Conservation (phyloP, 2,888 invertebrate genomes). For the Chymomyza caudatula region DNA sequence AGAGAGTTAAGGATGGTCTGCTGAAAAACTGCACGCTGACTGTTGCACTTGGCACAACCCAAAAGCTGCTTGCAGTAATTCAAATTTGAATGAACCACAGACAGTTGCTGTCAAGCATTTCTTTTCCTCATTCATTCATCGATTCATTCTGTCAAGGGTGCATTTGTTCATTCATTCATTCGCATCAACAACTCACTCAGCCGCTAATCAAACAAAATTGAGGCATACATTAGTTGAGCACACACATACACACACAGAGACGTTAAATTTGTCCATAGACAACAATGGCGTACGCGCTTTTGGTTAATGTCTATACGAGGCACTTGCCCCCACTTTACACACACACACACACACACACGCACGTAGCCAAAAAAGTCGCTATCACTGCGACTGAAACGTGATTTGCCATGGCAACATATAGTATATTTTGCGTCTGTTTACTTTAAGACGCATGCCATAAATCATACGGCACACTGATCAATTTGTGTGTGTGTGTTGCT, state of each 20-base stretch:
- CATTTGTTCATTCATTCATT: slow-evolving; percentile 17
- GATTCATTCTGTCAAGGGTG: slow-evolving; percentile 5
- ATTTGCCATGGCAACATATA: slow-evolving; percentile 9
- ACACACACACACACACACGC: slow-evolving; percentile 6
- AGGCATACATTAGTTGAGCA: slow-evolving; percentile 45
- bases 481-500: not conserved
- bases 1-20: not conserved
- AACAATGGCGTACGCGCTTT: slow-evolving; percentile 46
- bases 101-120: not conserved
- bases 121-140: not conserved
- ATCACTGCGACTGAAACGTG: not conserved
- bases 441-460: not conserved
- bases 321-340: not conserved
- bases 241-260: slow-evolving; percentile 16
- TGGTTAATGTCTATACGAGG: slow-evolving; percentile 33
- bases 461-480: not conserved
- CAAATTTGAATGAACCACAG: slow-evolving; percentile 45
- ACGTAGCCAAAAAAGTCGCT: slow-evolving; percentile 51
- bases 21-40: no score
- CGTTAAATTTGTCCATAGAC: slow-evolving; percentile 6
- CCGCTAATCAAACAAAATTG: slow-evolving; percentile 54
- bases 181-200: slow-evolving; percentile 44
- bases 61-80: no score
- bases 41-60: no score
- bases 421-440: slow-evolving; percentile 2